Conservation (phyloP, 2,888 invertebrate species). For the Carpatolechia fugitivella region DNA sequence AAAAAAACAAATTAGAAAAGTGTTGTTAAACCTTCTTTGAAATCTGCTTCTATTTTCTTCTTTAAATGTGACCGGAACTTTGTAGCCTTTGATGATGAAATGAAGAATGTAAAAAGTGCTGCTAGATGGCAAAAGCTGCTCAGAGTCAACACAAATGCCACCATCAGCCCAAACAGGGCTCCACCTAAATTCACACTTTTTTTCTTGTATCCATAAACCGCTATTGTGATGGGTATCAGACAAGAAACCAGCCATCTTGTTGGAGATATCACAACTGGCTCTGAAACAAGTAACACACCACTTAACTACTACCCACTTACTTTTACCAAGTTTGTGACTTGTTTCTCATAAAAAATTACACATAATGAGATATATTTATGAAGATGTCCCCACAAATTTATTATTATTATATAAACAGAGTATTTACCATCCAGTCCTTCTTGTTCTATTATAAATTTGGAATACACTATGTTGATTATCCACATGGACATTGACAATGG, state of each 20-base stretch:
- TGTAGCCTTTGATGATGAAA: conserved; percentile 89
- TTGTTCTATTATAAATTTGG: conserved; percentile 72
- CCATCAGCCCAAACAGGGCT: conserved; percentile 83
- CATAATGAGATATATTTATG: too few relatives aligned
- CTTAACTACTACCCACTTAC: too few relatives aligned
- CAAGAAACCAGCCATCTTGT: conserved; percentile 83
- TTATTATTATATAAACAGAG: too few relatives aligned
- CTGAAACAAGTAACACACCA: conserved; percentile 59
- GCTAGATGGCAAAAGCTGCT: conserved; percentile 88
- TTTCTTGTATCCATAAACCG: conserved; percentile 82
- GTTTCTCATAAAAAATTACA: too few relatives aligned
- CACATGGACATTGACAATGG: conserved; percentile 88
- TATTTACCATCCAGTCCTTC: conserved; percentile 76
- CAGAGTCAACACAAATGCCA: conserved; percentile 88
- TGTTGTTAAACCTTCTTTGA: conserved; percentile 83
- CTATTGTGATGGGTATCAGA: conserved; percentile 82
- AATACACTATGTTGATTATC: conserved; percentile 85
- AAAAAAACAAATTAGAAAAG: too few relatives aligned
- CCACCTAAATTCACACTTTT: conserved; percentile 85
- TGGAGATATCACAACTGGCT: conserved; percentile 80
- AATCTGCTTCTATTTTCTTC: conserved; percentile 85
- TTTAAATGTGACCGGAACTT: conserved; percentile 85
- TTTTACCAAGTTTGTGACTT: too few relatives aligned
- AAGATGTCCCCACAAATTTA: too few relatives aligned
- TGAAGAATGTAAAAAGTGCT: conserved; percentile 86